Evolutionary conservation across 2,888 invertebrate genomes (phyloP).

Genomic region (Euplexia lucipara): DNA sequence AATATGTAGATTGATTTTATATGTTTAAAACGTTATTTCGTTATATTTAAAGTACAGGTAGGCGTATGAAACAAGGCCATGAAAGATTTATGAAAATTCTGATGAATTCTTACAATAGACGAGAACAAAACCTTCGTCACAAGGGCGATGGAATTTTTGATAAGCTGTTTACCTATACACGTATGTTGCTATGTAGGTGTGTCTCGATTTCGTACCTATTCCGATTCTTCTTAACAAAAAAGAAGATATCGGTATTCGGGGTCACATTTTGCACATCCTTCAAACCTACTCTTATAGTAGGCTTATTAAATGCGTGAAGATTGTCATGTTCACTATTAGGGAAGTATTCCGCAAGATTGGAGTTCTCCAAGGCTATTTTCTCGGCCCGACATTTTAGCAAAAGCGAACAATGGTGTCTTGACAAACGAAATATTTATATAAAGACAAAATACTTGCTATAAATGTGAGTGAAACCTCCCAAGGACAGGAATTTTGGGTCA

Average conservation of each 20-base stretch:
- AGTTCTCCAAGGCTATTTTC: slow-evolving; percentile 7
- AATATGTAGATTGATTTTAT: too few relatives aligned
- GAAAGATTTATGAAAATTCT: not conserved
- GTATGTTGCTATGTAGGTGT: slow-evolving; percentile 3
- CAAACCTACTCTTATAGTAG: not conserved
- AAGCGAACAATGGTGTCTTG: slow-evolving; percentile 25
- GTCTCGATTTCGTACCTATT: slow-evolving; percentile 8
- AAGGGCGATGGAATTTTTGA: not conserved
- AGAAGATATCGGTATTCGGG: not conserved
- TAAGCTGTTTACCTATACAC: not conserved
- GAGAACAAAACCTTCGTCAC: slow-evolving; percentile 1
- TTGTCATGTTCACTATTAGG: not conserved
- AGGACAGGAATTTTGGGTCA: slow-evolving; percentile 53
- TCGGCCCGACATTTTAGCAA: slow-evolving; percentile 18
- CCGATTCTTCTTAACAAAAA: slow-evolving; percentile 1
- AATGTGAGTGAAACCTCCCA: slow-evolving; percentile 44
- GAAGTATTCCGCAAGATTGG: not conserved
- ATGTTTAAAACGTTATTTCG: too few relatives aligned
- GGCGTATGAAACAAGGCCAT: not conserved
- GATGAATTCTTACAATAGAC: slow-evolving; percentile 1
- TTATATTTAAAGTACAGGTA: too few relatives aligned
- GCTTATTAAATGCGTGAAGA: not conserved
- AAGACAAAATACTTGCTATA: slow-evolving; percentile 47
- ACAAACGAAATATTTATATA: slow-evolving; percentile 43
- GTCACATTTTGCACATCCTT: not conserved